Evolutionary conservation across 2,888 invertebrate genomes (phyloP).

Genomic region (Alloscopus bannaensis): DNA sequence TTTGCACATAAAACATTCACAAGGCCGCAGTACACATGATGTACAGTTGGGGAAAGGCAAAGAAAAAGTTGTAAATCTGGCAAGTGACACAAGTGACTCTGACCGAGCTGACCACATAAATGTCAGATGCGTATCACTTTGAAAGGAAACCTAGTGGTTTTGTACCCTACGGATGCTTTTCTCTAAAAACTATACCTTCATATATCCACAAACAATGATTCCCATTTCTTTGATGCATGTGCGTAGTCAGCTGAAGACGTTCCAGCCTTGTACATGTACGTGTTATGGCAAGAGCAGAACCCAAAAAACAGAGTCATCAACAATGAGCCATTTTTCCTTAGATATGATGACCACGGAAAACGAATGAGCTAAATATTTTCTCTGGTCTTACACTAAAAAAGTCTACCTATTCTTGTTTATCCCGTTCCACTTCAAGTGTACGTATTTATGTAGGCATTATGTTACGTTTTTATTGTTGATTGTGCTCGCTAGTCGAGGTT

Average conservation of each 20-base stretch:
- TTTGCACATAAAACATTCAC: too few relatives aligned
- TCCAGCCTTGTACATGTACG: background rate
- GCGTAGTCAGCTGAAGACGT: background rate
- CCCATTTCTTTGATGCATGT: background rate
- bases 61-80: slow-evolving; percentile 55
- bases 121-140: slow-evolving; percentile 41
- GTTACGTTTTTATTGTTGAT: too few relatives aligned
- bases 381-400: too few relatives aligned
- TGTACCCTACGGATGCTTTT: background rate
- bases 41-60: background rate
- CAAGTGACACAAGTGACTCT: slow-evolving; percentile 63
- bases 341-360: too few relatives aligned
- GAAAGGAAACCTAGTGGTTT: background rate
- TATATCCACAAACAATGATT: background rate
- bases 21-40: too few relatives aligned
- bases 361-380: too few relatives aligned
- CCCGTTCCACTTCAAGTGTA: too few relatives aligned
- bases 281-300: background rate
- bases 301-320: slow-evolving; percentile 2
- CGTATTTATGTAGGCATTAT: too few relatives aligned
- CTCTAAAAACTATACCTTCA: background rate
- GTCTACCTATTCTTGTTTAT: too few relatives aligned
- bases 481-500: too few relatives aligned
- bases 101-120: slow-evolving; percentile 55
- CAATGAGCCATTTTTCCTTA: background rate